Conservation (phyloP, 2,113 vertebrate species). For the Solea senegalensis region DNA sequence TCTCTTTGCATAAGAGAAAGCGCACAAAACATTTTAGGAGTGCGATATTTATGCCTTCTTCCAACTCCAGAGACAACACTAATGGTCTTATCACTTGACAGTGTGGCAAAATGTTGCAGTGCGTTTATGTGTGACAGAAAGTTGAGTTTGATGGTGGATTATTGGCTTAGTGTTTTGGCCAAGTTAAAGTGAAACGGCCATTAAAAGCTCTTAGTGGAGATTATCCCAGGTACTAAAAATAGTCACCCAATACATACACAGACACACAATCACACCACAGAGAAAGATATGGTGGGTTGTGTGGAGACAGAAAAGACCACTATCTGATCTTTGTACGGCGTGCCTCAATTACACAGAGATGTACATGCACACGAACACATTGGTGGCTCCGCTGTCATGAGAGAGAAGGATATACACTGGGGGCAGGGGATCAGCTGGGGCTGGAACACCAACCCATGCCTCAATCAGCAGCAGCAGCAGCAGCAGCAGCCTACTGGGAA, state of each 20-base stretch:
- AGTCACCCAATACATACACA: slow-evolving; percentile 70
- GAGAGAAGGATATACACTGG: slow-evolving; percentile 56
- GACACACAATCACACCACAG: slow-evolving; percentile 27
- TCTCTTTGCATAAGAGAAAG: slow-evolving; percentile 19
- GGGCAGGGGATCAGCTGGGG: slow-evolving; percentile 71
- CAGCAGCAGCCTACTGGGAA: slow-evolving; percentile 56
- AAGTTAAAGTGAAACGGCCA: slow-evolving; percentile 90
- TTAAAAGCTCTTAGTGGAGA: slow-evolving; percentile 92
- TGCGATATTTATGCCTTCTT: slow-evolving; percentile 39
- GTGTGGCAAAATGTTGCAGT: slow-evolving; percentile 45
- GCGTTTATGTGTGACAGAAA: slow-evolving; percentile 32
- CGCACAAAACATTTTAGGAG: slow-evolving; percentile 50
- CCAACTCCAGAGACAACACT: slow-evolving; percentile 46
- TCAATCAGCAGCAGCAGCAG: slow-evolving; percentile 70
- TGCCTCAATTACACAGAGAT: slow-evolving; percentile 57
- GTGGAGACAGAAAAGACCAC: slow-evolving; percentile 79
- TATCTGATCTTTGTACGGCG: slow-evolving; percentile 59
- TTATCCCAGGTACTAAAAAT: slow-evolving; percentile 94
- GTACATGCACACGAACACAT: slow-evolving; percentile 25
- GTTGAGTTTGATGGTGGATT: slow-evolving; percentile 77
- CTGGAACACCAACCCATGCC: slow-evolving; percentile 57
- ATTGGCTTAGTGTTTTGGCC: slow-evolving; percentile 94
- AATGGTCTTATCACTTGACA: slow-evolving; percentile 45
- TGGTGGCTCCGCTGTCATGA: slow-evolving; percentile 38
- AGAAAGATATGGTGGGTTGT: slow-evolving; percentile 86